Evolutionary conservation across 2,113 vertebrate species (phyloP).

Genomic region (Donacobius atricapilla): DNA sequence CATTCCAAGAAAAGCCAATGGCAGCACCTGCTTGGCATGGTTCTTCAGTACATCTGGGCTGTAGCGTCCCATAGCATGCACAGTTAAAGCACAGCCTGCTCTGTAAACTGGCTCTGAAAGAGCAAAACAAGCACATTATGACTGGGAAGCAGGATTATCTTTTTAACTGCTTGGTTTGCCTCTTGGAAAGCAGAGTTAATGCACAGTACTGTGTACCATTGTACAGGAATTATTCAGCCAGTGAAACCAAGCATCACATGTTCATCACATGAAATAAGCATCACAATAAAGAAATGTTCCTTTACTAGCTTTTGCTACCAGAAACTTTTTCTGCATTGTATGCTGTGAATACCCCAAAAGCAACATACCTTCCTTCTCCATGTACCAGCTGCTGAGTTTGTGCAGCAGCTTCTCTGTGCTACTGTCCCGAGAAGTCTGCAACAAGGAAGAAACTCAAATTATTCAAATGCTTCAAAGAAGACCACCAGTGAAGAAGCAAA

Average conservation of each 20-base stretch:
- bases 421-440: conserved; percentile 89
- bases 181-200: not conserved
- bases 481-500: not conserved
- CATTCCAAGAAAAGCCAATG: conserved; percentile 95
- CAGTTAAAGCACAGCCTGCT: conserved; percentile 83
- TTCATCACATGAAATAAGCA: too few species aligned
- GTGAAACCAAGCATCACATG: not conserved
- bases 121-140: not conserved
- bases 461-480: not conserved
- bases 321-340: not conserved
- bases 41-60: conserved; percentile 93
- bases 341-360: not conserved
- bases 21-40: conserved; percentile 86
- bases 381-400: conserved; percentile 91
- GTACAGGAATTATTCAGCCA: not conserved
- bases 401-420: conserved; percentile 93
- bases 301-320: not conserved
- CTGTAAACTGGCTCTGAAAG: conserved; percentile 85
- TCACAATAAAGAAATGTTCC: not conserved
- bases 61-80: conserved; percentile 93
- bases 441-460: not conserved
- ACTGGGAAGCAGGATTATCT: not conserved
- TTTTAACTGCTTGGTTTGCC: not conserved
- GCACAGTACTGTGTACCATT: not conserved
- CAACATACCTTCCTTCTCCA: conserved; percentile 92